Evolutionary conservation across 2,888 invertebrate genomes (phyloP).

Genomic region (Scaptomyza polygonia): DNA sequence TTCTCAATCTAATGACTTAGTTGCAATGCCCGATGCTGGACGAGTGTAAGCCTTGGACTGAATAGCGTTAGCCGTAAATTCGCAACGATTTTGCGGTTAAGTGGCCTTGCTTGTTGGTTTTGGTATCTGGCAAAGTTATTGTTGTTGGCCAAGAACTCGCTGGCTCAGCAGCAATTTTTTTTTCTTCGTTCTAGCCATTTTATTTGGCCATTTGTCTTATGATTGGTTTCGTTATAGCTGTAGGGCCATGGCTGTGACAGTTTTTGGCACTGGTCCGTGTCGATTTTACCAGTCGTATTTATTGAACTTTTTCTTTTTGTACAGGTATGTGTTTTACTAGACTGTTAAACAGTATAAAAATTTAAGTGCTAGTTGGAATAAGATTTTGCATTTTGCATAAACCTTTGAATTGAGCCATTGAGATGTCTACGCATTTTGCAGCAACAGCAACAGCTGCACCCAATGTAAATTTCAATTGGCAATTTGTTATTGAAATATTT

Average conservation of each 20-base stretch:
- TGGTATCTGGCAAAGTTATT: constrained; percentile 25
- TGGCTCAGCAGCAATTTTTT: constrained; percentile 28
- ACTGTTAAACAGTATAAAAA: constrained; percentile 51
- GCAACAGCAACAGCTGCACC: constrained; percentile 18
- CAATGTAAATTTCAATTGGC: constrained; percentile 59
- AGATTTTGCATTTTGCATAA: constrained; percentile 55
- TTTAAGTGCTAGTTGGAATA: constrained; percentile 22
- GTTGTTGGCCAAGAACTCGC: constrained; percentile 27
- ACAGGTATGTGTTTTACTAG: constrained; percentile 8
- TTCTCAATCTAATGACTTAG: constrained; percentile 44
- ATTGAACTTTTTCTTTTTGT: constrained; percentile 20
- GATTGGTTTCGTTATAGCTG: constrained; percentile 53
- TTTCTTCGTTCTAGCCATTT: constrained; percentile 33
- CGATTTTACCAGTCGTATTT: constrained; percentile 10
- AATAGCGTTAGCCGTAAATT: constrained; percentile 38
- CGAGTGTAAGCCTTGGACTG: constrained; percentile 32
- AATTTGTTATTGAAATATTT: constrained; percentile 74
- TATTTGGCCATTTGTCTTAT: constrained; percentile 52
- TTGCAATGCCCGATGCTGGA: constrained; percentile 40
- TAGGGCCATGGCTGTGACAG: constrained; percentile 27
- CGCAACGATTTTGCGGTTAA: constrained; percentile 55
- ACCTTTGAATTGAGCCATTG: constrained; percentile 54
- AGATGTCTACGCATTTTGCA: constrained; percentile 36
- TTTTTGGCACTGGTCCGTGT: constrained; percentile 13
- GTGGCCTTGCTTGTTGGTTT: constrained; percentile 45